A percentile compares a stretch with the other conserved stretches of the same genome.
Conservation (phyloP, 1,140 invertebrate genomes). For the Cyclina sinensis region DNA sequence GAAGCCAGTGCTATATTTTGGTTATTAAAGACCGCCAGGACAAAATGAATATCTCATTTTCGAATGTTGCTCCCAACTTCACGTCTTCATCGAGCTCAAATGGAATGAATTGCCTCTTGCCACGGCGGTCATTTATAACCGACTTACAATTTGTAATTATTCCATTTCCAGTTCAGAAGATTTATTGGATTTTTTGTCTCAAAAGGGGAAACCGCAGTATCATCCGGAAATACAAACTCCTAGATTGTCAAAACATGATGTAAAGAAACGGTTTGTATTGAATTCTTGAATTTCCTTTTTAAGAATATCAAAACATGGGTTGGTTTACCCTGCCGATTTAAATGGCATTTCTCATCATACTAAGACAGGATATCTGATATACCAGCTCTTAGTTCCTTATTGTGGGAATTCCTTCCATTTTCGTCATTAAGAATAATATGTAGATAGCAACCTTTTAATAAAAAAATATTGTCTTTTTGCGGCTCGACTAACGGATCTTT, state of each 20-base stretch:
- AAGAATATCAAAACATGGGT: too few relatives aligned
- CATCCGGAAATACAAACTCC: not conserved
- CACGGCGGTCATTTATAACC: slow-evolving; percentile 43
- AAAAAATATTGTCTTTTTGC: too few relatives aligned
- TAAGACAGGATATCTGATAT: too few relatives aligned
- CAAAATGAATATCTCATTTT: slow-evolving; percentile 63
- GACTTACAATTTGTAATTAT: slow-evolving; percentile 62
- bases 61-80: slow-evolving; percentile 6
- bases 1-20: not conserved
- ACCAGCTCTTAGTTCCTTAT: too few relatives aligned
- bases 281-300: not conserved
- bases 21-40: slow-evolving; percentile 53
- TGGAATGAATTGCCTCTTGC: slow-evolving; percentile 47
- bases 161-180: slow-evolving; percentile 53
- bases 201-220: slow-evolving; percentile 19
- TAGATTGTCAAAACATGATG: slow-evolving; percentile 21
- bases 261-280: not conserved
- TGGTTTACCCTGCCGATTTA: too few relatives aligned
- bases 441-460: too few relatives aligned
- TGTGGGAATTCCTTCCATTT: too few relatives aligned
- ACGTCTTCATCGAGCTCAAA: slow-evolving; percentile 39
- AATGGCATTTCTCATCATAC: too few relatives aligned
- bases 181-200: slow-evolving; percentile 38
- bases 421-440: too few relatives aligned
- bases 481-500: too few relatives aligned